Conservation (phyloP, 2,797 vertebrate genomes). For the Hipposideros larvatus region DNA sequence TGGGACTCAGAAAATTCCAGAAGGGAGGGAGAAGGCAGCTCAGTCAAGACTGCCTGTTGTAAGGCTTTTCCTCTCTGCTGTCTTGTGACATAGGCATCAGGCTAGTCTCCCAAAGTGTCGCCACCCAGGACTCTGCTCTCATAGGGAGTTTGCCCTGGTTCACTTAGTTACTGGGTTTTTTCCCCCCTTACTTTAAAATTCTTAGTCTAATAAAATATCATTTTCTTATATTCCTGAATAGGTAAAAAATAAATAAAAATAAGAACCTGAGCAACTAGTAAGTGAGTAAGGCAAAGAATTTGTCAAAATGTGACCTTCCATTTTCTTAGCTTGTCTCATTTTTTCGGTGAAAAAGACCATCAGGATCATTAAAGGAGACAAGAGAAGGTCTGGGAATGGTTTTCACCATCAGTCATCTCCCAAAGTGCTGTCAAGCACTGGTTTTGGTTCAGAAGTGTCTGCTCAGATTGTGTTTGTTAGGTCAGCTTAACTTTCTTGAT, state of each 20-base stretch:
- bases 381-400: background rate
- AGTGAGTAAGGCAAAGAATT: background rate
- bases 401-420: background rate
- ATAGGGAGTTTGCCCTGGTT: background rate
- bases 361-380: background rate
- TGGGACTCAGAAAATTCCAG: constrained; percentile 64
- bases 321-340: background rate
- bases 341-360: background rate
- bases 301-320: background rate
- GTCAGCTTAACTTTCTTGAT: background rate
- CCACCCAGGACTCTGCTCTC: background rate
- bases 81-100: background rate
- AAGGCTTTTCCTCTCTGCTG: background rate
- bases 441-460: background rate
- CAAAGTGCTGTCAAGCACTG: background rate
- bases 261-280: background rate
- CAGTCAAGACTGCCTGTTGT: background rate
- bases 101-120: fast-evolving
- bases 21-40: constrained; percentile 42
- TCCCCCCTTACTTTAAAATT: background rate
- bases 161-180: background rate
- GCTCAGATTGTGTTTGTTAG: background rate
- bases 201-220: background rate
- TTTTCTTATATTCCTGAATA: constrained; percentile 30
- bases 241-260: background rate